These are phyloP conservation scores for Caenorhabditis sp. DNA, from an alignment of 2,888 invertebrate species.

Conservation along the genomic window DNA sequence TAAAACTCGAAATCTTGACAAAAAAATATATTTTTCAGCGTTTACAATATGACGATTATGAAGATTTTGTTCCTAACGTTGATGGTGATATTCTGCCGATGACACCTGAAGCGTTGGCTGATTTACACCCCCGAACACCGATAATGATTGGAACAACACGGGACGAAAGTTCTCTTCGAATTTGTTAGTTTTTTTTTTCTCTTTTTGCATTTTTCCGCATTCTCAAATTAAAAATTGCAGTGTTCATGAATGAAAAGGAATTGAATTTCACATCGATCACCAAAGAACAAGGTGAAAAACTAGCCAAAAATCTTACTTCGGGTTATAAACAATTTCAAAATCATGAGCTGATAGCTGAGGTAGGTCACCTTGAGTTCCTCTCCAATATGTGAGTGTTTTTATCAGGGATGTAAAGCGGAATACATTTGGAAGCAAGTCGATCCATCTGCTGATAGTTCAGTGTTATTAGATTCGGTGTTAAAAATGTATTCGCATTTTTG, in stretches of 20 bases:
- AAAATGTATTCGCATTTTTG: slow-evolving; percentile 71
- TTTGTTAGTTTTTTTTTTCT: slow-evolving; percentile 52
- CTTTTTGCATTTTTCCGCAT: neutral
- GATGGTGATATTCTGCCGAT: slow-evolving; percentile 68
- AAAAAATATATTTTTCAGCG: slow-evolving; percentile 16
- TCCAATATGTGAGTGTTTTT: neutral
- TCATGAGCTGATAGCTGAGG: slow-evolving; percentile 64
- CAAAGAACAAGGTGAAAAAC: slow-evolving; percentile 53
- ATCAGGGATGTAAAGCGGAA: slow-evolving; percentile 67
- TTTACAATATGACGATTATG: slow-evolving; percentile 64
- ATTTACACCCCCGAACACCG: slow-evolving; percentile 61
- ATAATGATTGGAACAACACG: slow-evolving; percentile 69
- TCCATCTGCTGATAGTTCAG: slow-evolving; percentile 54
- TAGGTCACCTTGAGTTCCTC: neutral
- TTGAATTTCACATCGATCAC: slow-evolving; percentile 63
- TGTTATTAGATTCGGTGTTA: slow-evolving; percentile 66
- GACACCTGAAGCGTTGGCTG: slow-evolving; percentile 62
- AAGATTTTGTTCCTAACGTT: slow-evolving; percentile 69
- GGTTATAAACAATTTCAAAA: slow-evolving; percentile 67
- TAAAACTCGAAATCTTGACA: neutral
- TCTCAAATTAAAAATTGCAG: slow-evolving; percentile 40
- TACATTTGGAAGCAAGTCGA: slow-evolving; percentile 68
- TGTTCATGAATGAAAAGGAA: slow-evolving; percentile 66
- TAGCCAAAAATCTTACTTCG: slow-evolving; percentile 66
- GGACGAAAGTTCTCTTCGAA: slow-evolving; percentile 68